Percentiles rank a stretch among this genome's conserved stretches.
Conservation (phyloP, 2,113 vertebrate species). For the Elaphurus davidianus region DNA sequence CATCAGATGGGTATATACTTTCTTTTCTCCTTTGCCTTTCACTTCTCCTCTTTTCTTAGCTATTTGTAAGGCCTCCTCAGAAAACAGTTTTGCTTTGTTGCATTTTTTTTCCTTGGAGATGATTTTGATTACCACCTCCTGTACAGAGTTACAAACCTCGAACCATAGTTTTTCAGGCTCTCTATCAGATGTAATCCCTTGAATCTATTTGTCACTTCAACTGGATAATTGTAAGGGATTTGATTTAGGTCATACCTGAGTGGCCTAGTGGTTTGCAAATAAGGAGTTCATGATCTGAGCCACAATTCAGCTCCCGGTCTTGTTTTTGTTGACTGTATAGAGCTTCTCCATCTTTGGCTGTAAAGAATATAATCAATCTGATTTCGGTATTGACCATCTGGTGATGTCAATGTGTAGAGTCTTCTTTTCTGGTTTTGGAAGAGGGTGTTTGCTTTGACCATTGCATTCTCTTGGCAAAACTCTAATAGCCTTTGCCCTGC, state of each 20-base stretch:
- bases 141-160: neutral
- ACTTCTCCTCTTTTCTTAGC: neutral
- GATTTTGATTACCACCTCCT: neutral
- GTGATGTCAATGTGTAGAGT: neutral
- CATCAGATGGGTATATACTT: neutral
- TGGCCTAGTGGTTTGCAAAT: neutral
- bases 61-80: neutral
- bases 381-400: neutral
- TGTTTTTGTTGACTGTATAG: neutral
- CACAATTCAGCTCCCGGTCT: neutral
- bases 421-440: neutral
- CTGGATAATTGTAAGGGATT: neutral
- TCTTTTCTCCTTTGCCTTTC: neutral
- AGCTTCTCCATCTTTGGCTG: neutral
- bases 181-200: neutral
- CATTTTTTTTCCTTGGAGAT: neutral
- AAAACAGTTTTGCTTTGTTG: neutral
- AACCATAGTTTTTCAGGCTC: neutral
- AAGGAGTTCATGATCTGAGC: neutral
- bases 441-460: neutral
- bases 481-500: neutral
- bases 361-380: neutral
- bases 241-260: neutral
- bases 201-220: neutral
- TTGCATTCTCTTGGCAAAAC: neutral